A percentile compares a stretch with the other conserved stretches of the same genome.
Conservation (phyloP, 2,113 vertebrate species). For the Lepus timidus region DNA sequence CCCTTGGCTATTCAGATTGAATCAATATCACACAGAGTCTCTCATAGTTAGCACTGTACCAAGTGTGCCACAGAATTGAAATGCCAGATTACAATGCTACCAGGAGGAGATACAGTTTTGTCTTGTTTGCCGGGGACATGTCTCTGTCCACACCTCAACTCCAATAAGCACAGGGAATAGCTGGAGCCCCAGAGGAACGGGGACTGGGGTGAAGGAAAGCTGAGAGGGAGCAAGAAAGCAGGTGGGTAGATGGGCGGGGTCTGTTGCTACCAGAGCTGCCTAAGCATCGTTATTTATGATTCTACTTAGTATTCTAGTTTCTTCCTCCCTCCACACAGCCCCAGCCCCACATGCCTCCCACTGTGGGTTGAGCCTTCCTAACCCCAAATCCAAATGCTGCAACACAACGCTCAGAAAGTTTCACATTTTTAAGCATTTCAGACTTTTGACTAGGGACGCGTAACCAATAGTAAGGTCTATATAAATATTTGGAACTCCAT, state of each 20-base stretch:
- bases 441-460: no score
- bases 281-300: background rate
- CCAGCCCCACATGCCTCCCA: background rate
- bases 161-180: background rate
- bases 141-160: background rate
- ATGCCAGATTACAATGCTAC: background rate
- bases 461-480: background rate
- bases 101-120: background rate
- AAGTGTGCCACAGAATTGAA: background rate
- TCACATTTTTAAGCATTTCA: no score
- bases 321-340: background rate
- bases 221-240: background rate
- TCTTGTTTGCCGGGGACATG: background rate
- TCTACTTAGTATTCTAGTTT: background rate
- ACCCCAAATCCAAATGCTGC: background rate
- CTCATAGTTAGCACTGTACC: background rate
- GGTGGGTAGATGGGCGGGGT: rapidly evolving
- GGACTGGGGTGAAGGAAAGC: background rate
- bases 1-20: background rate
- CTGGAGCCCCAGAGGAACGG: background rate
- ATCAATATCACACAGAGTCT: background rate
- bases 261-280: background rate
- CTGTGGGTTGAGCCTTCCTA: no score
- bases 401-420: no score
- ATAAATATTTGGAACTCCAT: no score